phyloP scores from a whole-genome alignment of 2,888 invertebrate species.

The Mystacides longicornis region DNA sequence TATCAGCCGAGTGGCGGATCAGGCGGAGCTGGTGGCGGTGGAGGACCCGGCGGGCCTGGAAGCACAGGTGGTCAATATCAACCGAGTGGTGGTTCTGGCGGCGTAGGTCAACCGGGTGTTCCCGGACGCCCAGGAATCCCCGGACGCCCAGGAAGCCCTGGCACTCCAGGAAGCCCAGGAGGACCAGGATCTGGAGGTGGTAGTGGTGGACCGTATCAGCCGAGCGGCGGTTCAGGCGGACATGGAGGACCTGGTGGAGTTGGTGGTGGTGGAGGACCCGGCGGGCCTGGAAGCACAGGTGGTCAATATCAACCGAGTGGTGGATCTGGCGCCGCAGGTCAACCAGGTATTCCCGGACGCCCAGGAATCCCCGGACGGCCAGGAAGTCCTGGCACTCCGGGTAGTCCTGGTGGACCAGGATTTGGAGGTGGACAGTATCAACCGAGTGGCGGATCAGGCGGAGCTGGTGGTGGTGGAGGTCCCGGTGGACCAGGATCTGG shows the following conservation, averaged over 20 bases:
- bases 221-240: conserved; percentile 33
- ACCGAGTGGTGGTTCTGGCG: conserved; percentile 28
- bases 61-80: conserved; percentile 28
- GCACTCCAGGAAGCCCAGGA: conserved; percentile 31
- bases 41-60: conserved; percentile 41
- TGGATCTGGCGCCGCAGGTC: conserved; percentile 28
- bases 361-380: conserved; percentile 30
- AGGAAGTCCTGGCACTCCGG: conserved; percentile 31
- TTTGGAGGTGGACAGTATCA: conserved; percentile 13
- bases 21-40: conserved; percentile 41
- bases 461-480: conserved; percentile 29
- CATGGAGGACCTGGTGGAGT: conserved; percentile 30
- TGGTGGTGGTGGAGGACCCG: conserved; percentile 12
- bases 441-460: conserved; percentile 33
- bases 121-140: conserved; percentile 23
- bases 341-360: conserved; percentile 21
- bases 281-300: conserved; percentile 25
- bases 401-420: conserved; percentile 32
- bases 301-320: conserved; percentile 29
- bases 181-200: conserved; percentile 22
- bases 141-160: conserved; percentile 31
- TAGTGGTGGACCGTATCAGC: conserved; percentile 29
- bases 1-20: conserved; percentile 27
- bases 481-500: conserved; percentile 28
- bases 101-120: conserved; percentile 26